Percentiles rank a stretch among this genome's conserved stretches.
These are phyloP conservation scores for Heteropelma amictum DNA, from an alignment of 2,888 invertebrate species.

Conservation along the genomic window DNA sequence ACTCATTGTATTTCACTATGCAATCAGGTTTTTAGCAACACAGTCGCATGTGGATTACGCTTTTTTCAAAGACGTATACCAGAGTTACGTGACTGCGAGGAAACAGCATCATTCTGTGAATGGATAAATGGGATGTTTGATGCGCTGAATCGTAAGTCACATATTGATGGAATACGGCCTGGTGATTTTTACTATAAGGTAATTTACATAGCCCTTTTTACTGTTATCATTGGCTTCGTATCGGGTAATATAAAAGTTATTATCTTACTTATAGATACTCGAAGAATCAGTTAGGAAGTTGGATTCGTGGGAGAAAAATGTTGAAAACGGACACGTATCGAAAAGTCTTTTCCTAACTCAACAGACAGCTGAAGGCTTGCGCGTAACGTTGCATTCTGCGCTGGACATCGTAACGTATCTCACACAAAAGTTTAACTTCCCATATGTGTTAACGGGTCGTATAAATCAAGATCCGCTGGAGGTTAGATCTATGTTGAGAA, in stretches of 20 bases:
- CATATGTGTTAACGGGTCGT: constrained; percentile 51
- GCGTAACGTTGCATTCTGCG: constrained; percentile 55
- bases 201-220: neutral
- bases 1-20: neutral
- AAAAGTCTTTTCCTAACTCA: constrained; percentile 47
- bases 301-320: constrained; percentile 53
- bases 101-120: constrained; percentile 16
- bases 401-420: constrained; percentile 51
- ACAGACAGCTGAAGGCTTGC: constrained; percentile 56
- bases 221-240: neutral
- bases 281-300: constrained; percentile 43
- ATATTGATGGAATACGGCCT: constrained; percentile 20
- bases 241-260: constrained; percentile 5
- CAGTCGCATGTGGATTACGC: constrained; percentile 28
- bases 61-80: constrained; percentile 10
- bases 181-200: constrained; percentile 33
- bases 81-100: constrained; percentile 11
- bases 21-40: constrained; percentile 27
- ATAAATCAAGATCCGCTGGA: constrained; percentile 60
- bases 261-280: constrained; percentile 40
- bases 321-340: constrained; percentile 30
- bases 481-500: constrained; percentile 19
- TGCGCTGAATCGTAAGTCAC: constrained; percentile 36
- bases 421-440: constrained; percentile 38
- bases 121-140: constrained; percentile 41